Conservation (phyloP, 2,797 vertebrate genomes). For the Characodon lateralis region DNA sequence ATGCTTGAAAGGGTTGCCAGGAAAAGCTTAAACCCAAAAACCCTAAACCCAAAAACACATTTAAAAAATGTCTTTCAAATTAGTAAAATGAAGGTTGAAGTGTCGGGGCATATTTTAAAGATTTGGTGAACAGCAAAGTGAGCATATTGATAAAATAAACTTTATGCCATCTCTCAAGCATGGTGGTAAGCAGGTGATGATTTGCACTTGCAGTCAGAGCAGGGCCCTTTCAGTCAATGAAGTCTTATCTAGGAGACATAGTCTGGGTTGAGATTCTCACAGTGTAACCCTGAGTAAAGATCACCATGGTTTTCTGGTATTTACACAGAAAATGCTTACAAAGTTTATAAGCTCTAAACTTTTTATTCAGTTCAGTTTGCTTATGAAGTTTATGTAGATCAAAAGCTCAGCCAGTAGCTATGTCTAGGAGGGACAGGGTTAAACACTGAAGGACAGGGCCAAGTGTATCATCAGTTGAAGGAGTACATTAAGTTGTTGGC, state of each 20-base stretch:
- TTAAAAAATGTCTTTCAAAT: not conserved
- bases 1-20: not conserved
- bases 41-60: no score
- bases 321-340: not conserved
- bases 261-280: no score
- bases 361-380: not conserved
- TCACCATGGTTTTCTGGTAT: not conserved
- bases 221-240: not conserved
- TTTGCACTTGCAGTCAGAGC: no score
- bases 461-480: no score
- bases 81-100: not conserved
- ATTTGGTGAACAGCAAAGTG: not conserved
- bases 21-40: not conserved
- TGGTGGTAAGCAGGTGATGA: not conserved
- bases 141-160: not conserved
- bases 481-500: no score
- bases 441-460: no score
- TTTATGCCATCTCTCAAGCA: not conserved
- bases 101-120: not conserved
- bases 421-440: no score
- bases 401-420: no score
- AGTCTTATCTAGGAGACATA: no score
- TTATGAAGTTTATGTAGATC: not conserved
- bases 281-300: not conserved
- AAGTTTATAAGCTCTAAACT: not conserved